Conservation (phyloP, 2,113 vertebrate genomes). For the Pluvianellus socialis region DNA sequence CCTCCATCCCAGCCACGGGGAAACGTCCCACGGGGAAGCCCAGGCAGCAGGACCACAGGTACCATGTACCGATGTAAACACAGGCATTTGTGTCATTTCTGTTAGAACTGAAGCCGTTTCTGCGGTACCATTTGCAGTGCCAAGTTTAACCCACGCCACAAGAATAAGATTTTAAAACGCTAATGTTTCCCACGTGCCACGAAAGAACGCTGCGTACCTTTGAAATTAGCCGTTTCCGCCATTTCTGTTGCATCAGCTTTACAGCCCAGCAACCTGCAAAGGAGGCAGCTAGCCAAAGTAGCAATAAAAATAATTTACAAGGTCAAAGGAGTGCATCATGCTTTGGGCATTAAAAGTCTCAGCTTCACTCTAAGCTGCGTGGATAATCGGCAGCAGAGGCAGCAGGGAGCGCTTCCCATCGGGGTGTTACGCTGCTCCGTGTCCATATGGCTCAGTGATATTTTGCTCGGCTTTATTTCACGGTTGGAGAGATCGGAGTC, state of each 20-base stretch:
- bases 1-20: not conserved
- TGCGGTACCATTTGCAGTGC: not conserved
- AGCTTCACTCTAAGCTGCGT: not conserved
- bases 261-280: not conserved
- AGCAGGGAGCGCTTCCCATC: not conserved
- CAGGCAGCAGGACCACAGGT: not conserved
- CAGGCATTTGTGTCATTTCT: not conserved
- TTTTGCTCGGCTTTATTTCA: not conserved
- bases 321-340: not conserved
- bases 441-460: not conserved
- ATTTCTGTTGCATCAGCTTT: not conserved
- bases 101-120: not conserved
- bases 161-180: not conserved
- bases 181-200: not conserved
- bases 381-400: not conserved
- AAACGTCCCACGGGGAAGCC: too few species aligned
- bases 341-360: not conserved
- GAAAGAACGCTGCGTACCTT: not conserved
- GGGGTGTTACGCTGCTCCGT: not conserved
- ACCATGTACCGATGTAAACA: fast-evolving
- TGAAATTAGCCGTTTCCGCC: not conserved
- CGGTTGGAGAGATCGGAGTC: not conserved
- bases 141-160: not conserved
- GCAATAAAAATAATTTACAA: not conserved
- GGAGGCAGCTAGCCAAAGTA: not conserved